Evolutionary conservation across 2,888 invertebrate genomes (phyloP).

Genomic region (Heliconius charithonia): DNA sequence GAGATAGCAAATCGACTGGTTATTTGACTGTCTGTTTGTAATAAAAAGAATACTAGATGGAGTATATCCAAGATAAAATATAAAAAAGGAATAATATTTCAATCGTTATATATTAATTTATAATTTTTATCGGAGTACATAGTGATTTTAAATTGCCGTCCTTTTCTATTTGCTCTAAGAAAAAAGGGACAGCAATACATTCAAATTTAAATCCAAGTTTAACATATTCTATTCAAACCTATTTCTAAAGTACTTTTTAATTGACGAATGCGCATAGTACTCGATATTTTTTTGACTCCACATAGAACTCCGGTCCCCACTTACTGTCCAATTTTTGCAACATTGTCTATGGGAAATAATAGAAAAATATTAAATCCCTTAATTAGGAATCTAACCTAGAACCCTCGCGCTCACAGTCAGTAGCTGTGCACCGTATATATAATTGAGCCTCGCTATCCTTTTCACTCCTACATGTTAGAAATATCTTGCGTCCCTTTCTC

Average conservation of each 20-base stretch:
- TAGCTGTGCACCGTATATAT: too few relatives aligned
- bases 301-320: background rate
- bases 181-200: background rate
- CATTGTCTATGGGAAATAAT: too few relatives aligned
- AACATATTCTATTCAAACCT: too few relatives aligned
- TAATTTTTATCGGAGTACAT: background rate
- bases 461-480: background rate
- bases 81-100: background rate
- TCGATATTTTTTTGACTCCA: background rate
- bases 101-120: background rate
- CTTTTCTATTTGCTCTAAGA: background rate
- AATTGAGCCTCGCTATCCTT: background rate
- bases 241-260: background rate
- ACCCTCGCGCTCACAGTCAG: too few relatives aligned
- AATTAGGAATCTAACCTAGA: too few relatives aligned
- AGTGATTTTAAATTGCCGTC: background rate
- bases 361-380: too few relatives aligned
- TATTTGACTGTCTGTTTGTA: background rate
- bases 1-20: constrained; percentile 16
- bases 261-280: too few relatives aligned
- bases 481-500: background rate
- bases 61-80: background rate
- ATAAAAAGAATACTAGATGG: background rate
- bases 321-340: too few relatives aligned
- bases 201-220: background rate